A percentile compares a stretch with the other conserved stretches of the same genome.
Evolutionary conservation across 2,888 invertebrate species (phyloP).

Genomic region (Artemia sinica): DNA sequence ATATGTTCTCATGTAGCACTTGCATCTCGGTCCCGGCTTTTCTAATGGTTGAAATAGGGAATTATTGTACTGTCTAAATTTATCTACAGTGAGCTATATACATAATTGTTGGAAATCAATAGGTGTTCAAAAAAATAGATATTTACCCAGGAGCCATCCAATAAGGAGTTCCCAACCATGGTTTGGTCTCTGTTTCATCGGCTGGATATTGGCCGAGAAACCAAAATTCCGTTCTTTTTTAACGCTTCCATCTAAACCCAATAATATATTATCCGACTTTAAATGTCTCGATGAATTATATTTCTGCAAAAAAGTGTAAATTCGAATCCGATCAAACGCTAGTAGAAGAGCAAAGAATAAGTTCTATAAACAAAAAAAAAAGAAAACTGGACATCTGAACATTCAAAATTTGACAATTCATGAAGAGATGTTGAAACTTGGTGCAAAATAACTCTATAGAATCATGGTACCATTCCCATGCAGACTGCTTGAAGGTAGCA

Average conservation of each 20-base stretch:
- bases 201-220: constrained; percentile 78
- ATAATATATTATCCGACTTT: constrained; percentile 87
- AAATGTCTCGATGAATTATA: constrained; percentile 87
- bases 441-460: too few relatives aligned
- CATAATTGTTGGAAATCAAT: too few relatives aligned
- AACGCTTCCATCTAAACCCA: constrained; percentile 78
- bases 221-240: constrained; percentile 95
- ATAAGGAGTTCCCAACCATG: constrained; percentile 93
- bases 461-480: too few relatives aligned
- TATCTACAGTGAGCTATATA: too few relatives aligned
- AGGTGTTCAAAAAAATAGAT: too few relatives aligned
- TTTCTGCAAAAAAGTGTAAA: constrained; percentile 35
- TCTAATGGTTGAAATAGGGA: too few relatives aligned
- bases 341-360: background rate
- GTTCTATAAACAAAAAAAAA: background rate
- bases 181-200: constrained; percentile 91
- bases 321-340: constrained; percentile 20
- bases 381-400: background rate
- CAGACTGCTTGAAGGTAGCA: too few relatives aligned
- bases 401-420: background rate
- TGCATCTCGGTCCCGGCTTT: too few relatives aligned
- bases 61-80: too few relatives aligned
- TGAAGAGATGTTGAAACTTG: too few relatives aligned
- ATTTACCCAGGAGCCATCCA: constrained; percentile 79
- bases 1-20: too few relatives aligned